Percentiles rank a stretch among this genome's conserved stretches.
These are phyloP conservation scores for Cebus imitator DNA, from an alignment of 2,113 vertebrate species.

Conservation along the genomic window DNA sequence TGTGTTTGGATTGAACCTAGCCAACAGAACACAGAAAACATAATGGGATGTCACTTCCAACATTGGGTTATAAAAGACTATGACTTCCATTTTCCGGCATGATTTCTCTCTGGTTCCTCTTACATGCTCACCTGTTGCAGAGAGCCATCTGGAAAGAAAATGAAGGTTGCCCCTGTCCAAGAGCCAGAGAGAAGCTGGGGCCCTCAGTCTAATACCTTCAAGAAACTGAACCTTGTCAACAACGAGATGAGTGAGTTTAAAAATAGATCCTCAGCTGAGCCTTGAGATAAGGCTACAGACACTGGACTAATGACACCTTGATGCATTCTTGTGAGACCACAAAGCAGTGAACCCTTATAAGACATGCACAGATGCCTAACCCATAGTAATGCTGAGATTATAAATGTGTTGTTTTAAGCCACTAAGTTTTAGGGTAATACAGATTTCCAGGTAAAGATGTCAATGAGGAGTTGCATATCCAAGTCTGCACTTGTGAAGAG, in stretches of 20 bases:
- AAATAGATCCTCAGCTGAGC: not conserved
- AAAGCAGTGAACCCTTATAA: not conserved
- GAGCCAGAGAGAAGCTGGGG: not conserved
- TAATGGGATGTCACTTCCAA: not conserved
- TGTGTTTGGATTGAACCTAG: not conserved
- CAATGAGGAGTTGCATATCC: not conserved
- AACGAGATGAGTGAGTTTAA: not conserved
- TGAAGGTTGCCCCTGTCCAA: not conserved
- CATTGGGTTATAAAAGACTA: not conserved
- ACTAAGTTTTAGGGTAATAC: not conserved
- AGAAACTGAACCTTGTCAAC: not conserved
- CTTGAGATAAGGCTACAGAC: not conserved
- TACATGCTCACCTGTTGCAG: not conserved
- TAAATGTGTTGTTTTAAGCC: not conserved
- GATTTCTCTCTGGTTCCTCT: not conserved
- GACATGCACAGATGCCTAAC: not conserved
- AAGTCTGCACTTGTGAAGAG: not conserved
- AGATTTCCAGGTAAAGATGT: not conserved
- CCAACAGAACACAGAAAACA: not conserved
- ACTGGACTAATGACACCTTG: too few species aligned
- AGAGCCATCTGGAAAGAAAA: not conserved
- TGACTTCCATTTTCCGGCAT: not conserved
- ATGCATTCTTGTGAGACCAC: not conserved
- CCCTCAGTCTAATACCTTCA: not conserved
- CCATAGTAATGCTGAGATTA: not conserved